A percentile compares a stretch with the other conserved stretches of the same genome.
phyloP scores from a whole-genome alignment of 1,140 invertebrate genomes.

The Thaumetopoea pityocampa region DNA sequence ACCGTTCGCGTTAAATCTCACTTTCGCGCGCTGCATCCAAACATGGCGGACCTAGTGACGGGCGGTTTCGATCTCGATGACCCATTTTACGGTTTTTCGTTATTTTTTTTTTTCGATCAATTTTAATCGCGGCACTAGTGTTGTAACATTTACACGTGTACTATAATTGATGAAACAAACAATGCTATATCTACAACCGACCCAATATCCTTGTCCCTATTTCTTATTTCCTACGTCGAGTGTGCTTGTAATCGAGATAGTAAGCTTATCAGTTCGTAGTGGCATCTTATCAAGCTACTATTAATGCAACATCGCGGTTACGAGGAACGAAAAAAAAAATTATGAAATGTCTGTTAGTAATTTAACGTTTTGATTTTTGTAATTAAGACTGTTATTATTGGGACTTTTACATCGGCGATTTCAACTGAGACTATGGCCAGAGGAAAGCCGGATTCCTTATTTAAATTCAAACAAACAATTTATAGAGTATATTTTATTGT shows the following conservation, averaged over 20 bases:
- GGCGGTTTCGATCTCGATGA: conserved; percentile 51
- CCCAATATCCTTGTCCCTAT: conserved; percentile 65
- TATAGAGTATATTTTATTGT: too few relatives aligned
- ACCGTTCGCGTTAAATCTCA: conserved; percentile 70
- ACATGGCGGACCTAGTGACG: conserved; percentile 57
- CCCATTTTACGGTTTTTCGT: conserved; percentile 45
- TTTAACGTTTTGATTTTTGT: too few relatives aligned
- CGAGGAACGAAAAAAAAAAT: conserved; percentile 46
- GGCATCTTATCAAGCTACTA: conserved; percentile 48
- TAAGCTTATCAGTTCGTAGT: conserved; percentile 39
- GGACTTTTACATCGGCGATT: too few relatives aligned
- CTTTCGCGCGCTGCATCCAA: conserved; percentile 66
- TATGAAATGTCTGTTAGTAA: conserved; percentile 33
- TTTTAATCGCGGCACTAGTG: conserved; percentile 36
- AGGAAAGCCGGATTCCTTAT: too few relatives aligned
- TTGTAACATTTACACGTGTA: conserved; percentile 62
- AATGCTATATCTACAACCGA: conserved; percentile 43
- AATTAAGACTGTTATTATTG: too few relatives aligned
- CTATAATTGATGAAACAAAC: conserved; percentile 60
- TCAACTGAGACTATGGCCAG: too few relatives aligned
- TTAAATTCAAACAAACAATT: too few relatives aligned
- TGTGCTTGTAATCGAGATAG: conserved; percentile 59
- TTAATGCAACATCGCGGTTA: conserved; percentile 37
- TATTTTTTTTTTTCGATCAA: conserved; percentile 22
- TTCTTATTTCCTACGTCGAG: conserved; percentile 59